Conservation (phyloP, 2,113 vertebrate genomes). For the Sula dactylatra region DNA sequence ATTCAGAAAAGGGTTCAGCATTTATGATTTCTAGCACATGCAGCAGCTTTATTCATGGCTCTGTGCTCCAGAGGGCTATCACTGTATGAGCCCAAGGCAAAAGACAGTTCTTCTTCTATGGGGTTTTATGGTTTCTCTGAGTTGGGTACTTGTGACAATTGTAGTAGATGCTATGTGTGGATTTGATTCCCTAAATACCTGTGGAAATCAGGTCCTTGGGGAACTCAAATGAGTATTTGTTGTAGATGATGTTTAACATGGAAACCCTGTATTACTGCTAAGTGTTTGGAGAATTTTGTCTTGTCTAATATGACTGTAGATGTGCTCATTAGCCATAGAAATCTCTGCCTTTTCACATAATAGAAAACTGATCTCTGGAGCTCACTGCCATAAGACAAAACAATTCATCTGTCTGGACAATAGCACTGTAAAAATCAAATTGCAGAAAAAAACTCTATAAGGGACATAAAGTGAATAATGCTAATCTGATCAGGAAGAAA, state of each 20-base stretch:
- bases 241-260: conserved; percentile 1
- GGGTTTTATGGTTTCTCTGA: not conserved
- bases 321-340: conserved; percentile 1
- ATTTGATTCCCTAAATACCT: not conserved
- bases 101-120: not conserved
- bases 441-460: not conserved
- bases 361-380: conserved; percentile 28
- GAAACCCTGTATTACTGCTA: not conserved
- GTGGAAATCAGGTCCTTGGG: not conserved
- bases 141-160: not conserved
- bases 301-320: not conserved
- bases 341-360: conserved; percentile 33
- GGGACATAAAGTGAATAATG: conserved; percentile 5
- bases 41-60: conserved; percentile 9
- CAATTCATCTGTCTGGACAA: conserved; percentile 40
- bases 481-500: conserved; percentile 27
- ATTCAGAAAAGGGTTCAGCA: not conserved
- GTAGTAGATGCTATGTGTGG: not conserved
- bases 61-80: not conserved
- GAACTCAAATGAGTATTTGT: not conserved
- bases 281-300: not conserved
- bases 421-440: conserved; percentile 40
- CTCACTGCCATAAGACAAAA: conserved; percentile 29
- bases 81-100: not conserved
- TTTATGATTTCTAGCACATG: conserved; percentile 44